Base-by-base conservation (phyloP, 2,888 invertebrate species). In the Amphipoea oculea region DNA sequence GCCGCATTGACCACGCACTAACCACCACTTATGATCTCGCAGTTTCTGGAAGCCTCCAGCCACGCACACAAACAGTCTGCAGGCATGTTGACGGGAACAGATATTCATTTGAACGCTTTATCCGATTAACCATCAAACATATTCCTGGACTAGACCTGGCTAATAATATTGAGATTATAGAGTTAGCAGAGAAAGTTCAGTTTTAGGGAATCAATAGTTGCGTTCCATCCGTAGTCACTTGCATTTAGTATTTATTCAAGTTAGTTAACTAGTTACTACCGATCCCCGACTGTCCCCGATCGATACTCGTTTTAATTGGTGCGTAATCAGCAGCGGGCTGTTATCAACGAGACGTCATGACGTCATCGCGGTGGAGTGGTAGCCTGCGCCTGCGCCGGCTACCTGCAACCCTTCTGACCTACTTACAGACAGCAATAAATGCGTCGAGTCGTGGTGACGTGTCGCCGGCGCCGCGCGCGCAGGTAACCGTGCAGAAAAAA, bases 361-460 rank as follows among this genome's bases (percentile, higher is more conserved):
- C 76, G 82, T 81, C 80, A 82, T 29, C 75, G 12, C 5, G 2
- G 42, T 60, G 14, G 29, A 57, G 68, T 45, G 36, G 40, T 29
- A 54, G 29, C 40, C 42, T 62, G 60, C 74, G 66, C 70, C 48
- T 29, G 74, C 45, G 54, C 51, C 66, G 20, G 57, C 82, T 89
- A 88, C 86, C 89, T 89, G 89, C 89, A 86, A 88, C 88, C 88
- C 88, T 88, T 89, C 85, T 88, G 88, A 83, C 85, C 79, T 87
- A 82, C 87, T 74, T 82, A 76, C 79, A 85, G 87, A 79, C 82
- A 29, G 76, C 69, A 77, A 87, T 84, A 84, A 88, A 80, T 73
- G 73, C 71, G 75, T 73, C 72, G 70, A 57, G 69, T 75, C 45
- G 82, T 66, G 76, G 74, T 83, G 83, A 86, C 84, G 85, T 81